phyloP scores from a whole-genome alignment of 1,140 invertebrate genomes.

The Drosophila trapezifrons region DNA sequence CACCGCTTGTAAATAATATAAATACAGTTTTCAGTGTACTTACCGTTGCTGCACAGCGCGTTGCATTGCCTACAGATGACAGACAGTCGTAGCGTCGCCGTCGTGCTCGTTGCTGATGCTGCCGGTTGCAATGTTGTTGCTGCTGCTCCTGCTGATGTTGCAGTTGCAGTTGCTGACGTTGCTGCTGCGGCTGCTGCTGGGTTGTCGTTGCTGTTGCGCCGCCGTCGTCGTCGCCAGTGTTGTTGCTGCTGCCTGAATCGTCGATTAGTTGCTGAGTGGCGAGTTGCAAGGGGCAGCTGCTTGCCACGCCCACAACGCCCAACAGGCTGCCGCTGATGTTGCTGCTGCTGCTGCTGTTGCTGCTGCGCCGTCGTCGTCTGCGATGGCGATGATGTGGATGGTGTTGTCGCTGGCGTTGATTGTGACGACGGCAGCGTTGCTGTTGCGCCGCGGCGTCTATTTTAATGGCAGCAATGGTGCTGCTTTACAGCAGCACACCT shows the following conservation, averaged over 20 bases:
- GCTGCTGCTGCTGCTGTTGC: constrained; percentile 26
- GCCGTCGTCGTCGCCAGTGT: constrained; percentile 40
- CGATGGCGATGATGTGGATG: constrained; percentile 78
- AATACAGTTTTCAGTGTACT: constrained; percentile 42
- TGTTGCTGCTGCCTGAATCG: constrained; percentile 44
- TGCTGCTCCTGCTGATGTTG: constrained; percentile 39
- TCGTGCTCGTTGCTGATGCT: constrained; percentile 52
- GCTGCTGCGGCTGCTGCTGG: constrained; percentile 27
- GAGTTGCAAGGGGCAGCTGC: constrained; percentile 53
- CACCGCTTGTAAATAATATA: background rate
- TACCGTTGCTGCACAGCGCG: constrained; percentile 82
- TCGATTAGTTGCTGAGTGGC: constrained; percentile 50
- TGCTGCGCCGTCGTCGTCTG: constrained; percentile 73
- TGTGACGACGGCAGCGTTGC: constrained; percentile 80
- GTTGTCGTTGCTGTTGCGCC: constrained; percentile 27
- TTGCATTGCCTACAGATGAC: constrained; percentile 84
- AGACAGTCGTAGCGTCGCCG: constrained; percentile 71
- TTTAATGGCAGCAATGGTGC: constrained; percentile 82
- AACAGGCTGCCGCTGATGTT: constrained; percentile 25
- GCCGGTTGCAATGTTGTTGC: constrained; percentile 34
- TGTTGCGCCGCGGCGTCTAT: constrained; percentile 81
- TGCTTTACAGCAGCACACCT: constrained; percentile 79
- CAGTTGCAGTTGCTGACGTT: constrained; percentile 34
- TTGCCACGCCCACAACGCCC: constrained; percentile 38
- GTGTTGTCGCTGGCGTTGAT: constrained; percentile 78